Evolutionary conservation across 2,797 vertebrate genomes (phyloP).

Genomic region (Emydoidea blandingii): DNA sequence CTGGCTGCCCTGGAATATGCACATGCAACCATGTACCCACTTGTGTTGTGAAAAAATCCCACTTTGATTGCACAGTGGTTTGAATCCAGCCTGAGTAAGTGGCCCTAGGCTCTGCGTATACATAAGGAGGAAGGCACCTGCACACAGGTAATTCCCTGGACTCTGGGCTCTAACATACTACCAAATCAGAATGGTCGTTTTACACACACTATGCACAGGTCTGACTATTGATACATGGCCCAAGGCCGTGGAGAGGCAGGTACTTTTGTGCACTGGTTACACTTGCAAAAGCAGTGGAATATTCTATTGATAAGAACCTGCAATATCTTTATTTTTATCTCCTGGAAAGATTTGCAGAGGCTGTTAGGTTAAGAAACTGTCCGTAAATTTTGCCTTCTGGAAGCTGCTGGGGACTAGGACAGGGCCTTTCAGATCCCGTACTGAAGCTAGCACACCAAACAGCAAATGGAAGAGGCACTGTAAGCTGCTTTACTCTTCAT

Average conservation of each 20-base stretch:
- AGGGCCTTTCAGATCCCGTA: constrained; percentile 68
- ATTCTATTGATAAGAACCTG: background rate
- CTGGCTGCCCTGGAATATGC: accelerated
- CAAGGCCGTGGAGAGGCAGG: background rate
- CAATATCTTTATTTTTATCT: constrained; percentile 42
- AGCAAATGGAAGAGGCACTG: constrained; percentile 62
- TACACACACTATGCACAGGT: background rate
- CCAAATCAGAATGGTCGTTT: accelerated
- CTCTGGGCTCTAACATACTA: accelerated
- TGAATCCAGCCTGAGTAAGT: background rate
- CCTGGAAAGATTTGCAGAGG: constrained; percentile 25
- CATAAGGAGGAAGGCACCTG: background rate
- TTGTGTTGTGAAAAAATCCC: background rate
- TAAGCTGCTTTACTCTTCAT: constrained; percentile 78
- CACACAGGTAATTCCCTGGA: accelerated
- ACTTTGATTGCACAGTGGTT: background rate
- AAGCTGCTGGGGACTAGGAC: constrained; percentile 46
- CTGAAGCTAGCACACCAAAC: constrained; percentile 41
- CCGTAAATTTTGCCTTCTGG: constrained; percentile 49
- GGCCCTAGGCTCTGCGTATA: background rate
- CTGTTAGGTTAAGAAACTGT: constrained; percentile 57
- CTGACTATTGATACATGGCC: background rate
- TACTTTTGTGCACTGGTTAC: background rate
- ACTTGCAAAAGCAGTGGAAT: constrained; percentile 26
- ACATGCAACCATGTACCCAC: background rate